Evolutionary conservation across 2,888 invertebrate species (phyloP).

Genomic region (Melieria crassipennis): DNA sequence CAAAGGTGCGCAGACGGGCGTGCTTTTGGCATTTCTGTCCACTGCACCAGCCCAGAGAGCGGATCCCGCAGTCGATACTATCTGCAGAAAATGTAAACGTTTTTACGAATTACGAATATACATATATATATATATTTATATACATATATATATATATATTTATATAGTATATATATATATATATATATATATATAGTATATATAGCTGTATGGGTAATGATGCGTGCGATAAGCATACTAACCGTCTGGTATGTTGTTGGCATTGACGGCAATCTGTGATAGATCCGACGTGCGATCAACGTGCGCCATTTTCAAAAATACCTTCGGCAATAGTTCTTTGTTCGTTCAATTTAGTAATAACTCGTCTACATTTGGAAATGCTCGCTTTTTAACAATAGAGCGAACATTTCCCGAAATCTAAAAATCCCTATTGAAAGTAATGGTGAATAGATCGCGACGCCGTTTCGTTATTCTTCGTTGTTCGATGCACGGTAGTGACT

Average conservation of each 20-base stretch:
- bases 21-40: conserved; percentile 65
- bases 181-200: neutral
- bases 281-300: conserved; percentile 52
- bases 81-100: conserved; percentile 49
- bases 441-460: neutral
- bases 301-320: conserved; percentile 27
- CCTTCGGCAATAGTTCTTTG: neutral
- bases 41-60: conserved; percentile 66
- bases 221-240: conserved; percentile 10
- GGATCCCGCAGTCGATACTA: conserved; percentile 68
- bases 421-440: neutral
- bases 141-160: neutral
- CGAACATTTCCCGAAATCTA: neutral
- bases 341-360: neutral
- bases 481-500: conserved; percentile 37
- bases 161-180: neutral
- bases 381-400: neutral
- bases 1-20: conserved; percentile 67
- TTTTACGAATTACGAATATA: neutral
- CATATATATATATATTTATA: neutral
- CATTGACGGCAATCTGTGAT: conserved; percentile 55
- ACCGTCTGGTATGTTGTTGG: conserved; percentile 58
- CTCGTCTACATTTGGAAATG: neutral
- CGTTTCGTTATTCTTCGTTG: conserved; percentile 21
- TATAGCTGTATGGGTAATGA: neutral